Evolutionary conservation across 92 coral and sea anemone species (phyloP).

Genomic region (Desmophyllum pertusum): DNA sequence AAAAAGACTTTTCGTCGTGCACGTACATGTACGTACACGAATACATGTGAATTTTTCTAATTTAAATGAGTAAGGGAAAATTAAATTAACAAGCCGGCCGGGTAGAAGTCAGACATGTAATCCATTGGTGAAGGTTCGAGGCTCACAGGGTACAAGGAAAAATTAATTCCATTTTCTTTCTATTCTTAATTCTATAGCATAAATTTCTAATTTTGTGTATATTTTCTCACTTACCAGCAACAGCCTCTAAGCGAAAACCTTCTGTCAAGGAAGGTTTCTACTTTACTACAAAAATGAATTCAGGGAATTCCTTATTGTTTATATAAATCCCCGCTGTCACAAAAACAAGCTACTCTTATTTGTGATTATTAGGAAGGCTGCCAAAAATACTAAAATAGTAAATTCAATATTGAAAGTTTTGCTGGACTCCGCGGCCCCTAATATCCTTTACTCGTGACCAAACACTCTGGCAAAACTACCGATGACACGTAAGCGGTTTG

Average conservation of each 20-base stretch:
- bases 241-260: background rate
- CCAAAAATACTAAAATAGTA: background rate
- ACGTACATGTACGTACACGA: too few relatives aligned
- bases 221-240: background rate
- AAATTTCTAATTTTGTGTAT: background rate
- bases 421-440: background rate
- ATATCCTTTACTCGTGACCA: background rate
- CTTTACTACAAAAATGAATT: background rate
- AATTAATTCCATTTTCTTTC: background rate
- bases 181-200: too few relatives aligned
- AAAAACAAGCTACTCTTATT: background rate
- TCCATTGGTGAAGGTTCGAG: too few relatives aligned
- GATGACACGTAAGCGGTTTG: background rate
- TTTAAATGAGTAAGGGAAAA: too few relatives aligned
- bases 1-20: too few relatives aligned
- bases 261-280: background rate
- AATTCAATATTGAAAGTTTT: background rate
- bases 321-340: background rate
- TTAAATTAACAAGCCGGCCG: too few relatives aligned
- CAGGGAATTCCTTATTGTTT: background rate
- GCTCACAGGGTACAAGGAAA: too few relatives aligned
- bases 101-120: too few relatives aligned
- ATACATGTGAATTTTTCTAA: too few relatives aligned
- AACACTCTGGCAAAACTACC: background rate
- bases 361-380: background rate